These are phyloP conservation scores for Pangasius mekongensis DNA, from an alignment of 2,797 vertebrate genomes.

Conservation along the genomic window DNA sequence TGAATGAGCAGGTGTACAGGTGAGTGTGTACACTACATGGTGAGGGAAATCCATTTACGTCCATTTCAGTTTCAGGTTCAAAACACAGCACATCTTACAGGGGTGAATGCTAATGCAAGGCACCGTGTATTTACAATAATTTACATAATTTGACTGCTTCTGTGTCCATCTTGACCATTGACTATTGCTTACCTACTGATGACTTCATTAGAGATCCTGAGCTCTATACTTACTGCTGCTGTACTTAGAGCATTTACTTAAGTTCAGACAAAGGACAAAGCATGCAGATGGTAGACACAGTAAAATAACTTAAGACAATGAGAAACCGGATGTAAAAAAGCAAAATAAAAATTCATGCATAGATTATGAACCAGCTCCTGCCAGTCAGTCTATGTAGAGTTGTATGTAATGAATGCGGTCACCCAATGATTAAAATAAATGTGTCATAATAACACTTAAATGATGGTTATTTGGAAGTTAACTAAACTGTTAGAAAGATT, in stretches of 20 bases:
- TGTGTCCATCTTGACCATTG: neutral
- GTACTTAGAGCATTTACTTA: constrained; percentile 80
- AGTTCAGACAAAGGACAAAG: constrained; percentile 54
- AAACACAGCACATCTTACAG: neutral
- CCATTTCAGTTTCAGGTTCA: neutral
- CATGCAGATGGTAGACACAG: constrained; percentile 65
- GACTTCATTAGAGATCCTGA: neutral
- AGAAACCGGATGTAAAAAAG: constrained; percentile 29
- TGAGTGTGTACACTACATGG: neutral
- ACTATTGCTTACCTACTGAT: neutral
- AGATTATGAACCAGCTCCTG: constrained; percentile 39
- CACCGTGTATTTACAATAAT: neutral
- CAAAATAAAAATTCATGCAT: constrained; percentile 32
- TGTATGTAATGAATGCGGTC: neutral
- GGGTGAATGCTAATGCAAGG: constrained; percentile 10
- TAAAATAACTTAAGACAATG: constrained; percentile 45
- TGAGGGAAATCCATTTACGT: neutral
- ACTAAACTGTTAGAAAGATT: constrained; percentile 44
- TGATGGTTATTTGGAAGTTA: constrained; percentile 44
- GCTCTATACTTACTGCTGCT: constrained; percentile 67
- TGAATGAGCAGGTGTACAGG: neutral
- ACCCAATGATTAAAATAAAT: constrained; percentile 41
- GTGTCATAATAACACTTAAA: constrained; percentile 41
- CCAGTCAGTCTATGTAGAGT: constrained; percentile 2
- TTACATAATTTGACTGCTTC: neutral